phyloP scores from a whole-genome alignment of 2,888 invertebrate genomes.

The Chymomyza amoena region DNA sequence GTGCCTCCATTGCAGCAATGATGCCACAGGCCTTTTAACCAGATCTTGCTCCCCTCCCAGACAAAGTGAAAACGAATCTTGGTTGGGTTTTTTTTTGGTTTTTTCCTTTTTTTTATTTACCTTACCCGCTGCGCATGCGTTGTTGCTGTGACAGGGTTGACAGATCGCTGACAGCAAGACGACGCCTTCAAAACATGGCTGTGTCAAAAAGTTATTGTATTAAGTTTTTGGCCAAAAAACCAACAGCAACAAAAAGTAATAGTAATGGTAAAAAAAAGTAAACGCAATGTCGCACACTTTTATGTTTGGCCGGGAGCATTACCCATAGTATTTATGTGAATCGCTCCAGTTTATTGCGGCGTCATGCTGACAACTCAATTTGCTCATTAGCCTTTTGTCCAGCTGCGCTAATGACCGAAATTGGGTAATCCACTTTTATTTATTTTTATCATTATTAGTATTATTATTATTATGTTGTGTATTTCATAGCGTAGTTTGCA shows the following conservation, averaged over 20 bases:
- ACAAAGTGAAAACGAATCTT: slow-evolving; percentile 4
- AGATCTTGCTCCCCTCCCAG: neutral
- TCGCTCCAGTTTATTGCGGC: neutral
- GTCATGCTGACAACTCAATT: slow-evolving; percentile 18
- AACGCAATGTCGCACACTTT: neutral
- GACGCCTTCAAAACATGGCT: neutral
- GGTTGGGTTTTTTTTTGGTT: neutral
- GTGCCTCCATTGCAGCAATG: neutral
- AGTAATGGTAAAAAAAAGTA: neutral
- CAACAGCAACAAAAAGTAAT: neutral
- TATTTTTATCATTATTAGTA: neutral
- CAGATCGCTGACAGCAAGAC: neutral
- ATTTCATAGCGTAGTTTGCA: neutral
- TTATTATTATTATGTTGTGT: neutral
- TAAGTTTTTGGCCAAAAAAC: neutral
- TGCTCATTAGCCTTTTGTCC: slow-evolving; percentile 17
- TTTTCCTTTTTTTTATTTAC: neutral
- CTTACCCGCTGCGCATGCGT: slow-evolving; percentile 1
- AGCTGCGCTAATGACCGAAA: slow-evolving; percentile 16
- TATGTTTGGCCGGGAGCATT: neutral
- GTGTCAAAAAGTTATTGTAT: neutral
- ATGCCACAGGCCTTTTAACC: neutral
- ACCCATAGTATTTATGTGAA: neutral
- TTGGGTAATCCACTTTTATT: slow-evolving; percentile 21
- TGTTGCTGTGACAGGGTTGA: neutral